These are phyloP conservation scores for Exaiptasia diaphana DNA, from an alignment of 64 coral and sea anemone species.

Conservation along the genomic window DNA sequence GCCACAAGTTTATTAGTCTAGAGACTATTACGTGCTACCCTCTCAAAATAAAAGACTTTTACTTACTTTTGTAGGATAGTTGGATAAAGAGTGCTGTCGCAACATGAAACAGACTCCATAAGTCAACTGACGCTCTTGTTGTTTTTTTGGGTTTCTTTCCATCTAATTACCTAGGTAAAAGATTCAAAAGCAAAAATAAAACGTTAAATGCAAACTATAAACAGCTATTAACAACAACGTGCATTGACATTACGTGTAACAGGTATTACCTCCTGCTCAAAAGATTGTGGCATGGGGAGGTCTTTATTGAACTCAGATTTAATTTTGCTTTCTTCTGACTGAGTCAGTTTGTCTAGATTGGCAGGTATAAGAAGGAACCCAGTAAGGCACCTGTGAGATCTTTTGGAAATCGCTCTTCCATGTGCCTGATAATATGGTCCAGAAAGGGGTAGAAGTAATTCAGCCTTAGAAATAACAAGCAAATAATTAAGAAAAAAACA, in stretches of 20 bases:
- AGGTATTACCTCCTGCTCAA: slow-evolving; percentile 22
- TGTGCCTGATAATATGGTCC: slow-evolving; percentile 53
- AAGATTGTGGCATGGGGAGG: neutral
- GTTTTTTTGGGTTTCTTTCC: slow-evolving; percentile 19
- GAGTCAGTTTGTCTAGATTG: slow-evolving; percentile 35
- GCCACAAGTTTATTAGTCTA: too few relatives aligned
- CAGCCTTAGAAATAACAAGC: slow-evolving; percentile 55
- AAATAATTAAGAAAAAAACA: slow-evolving; percentile 18
- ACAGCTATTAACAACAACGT: neutral
- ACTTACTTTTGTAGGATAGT: slow-evolving; percentile 13
- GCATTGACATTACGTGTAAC: neutral
- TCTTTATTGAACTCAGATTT: slow-evolving; percentile 12
- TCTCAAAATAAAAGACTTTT: too few relatives aligned
- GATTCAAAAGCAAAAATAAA: neutral
- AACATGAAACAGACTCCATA: neutral
- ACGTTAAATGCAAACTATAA: slow-evolving; percentile 2
- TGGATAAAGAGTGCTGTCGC: neutral
- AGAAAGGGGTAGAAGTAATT: slow-evolving; percentile 73
- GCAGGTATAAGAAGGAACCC: slow-evolving; percentile 53
- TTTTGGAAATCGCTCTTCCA: slow-evolving; percentile 41
- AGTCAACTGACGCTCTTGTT: neutral
- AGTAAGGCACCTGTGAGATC: slow-evolving; percentile 49
- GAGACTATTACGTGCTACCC: too few relatives aligned
- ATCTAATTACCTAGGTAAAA: neutral
- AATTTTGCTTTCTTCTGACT: slow-evolving; percentile 7